Evolutionary conservation across 2,888 invertebrate genomes (phyloP).

Genomic region (Amaurobius ferox): DNA sequence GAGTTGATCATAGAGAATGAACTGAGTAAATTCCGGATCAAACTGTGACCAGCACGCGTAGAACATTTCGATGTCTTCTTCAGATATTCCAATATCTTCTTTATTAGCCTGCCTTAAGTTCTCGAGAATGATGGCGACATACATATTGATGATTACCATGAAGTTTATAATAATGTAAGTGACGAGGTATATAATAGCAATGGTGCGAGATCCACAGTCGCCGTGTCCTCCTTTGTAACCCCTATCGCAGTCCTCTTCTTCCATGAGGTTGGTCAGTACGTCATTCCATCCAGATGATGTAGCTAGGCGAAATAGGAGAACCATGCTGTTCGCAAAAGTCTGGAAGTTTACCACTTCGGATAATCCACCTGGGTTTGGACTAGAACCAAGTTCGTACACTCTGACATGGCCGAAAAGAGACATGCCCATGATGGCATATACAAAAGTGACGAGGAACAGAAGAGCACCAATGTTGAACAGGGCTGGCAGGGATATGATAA

Average conservation of each 20-base stretch:
- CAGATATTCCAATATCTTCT: conserved; percentile 88
- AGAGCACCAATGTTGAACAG: conserved; percentile 98
- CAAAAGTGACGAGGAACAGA: conserved; percentile 98
- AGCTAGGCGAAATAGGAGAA: conserved; percentile 97
- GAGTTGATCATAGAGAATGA: conserved; percentile 94
- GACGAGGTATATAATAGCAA: conserved; percentile 95
- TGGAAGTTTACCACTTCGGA: conserved; percentile 99
- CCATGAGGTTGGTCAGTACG: conserved; percentile 95
- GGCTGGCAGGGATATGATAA: conserved; percentile 98
- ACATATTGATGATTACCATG: conserved; percentile 99
- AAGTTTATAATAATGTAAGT: conserved; percentile 98
- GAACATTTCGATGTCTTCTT: conserved; percentile 99
- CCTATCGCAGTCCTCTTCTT: conserved; percentile 88
- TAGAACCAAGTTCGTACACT: conserved; percentile 82
- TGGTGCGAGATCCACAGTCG: conserved; percentile 94
- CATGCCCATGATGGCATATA: conserved; percentile 99
- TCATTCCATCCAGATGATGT: conserved; percentile 98
- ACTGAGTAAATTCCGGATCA: conserved; percentile 98
- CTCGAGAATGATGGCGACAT: conserved; percentile 99
- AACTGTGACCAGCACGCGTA: conserved; percentile 99
- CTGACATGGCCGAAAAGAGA: conserved; percentile 99
- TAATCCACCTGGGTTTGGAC: conserved; percentile 83
- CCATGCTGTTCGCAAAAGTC: conserved; percentile 98
- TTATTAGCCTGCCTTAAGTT: conserved; percentile 99
- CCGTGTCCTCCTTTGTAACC: conserved; percentile 80